Base-by-base conservation (phyloP, 2,888 invertebrate species). In the Plemyria rubiginata region DNA sequence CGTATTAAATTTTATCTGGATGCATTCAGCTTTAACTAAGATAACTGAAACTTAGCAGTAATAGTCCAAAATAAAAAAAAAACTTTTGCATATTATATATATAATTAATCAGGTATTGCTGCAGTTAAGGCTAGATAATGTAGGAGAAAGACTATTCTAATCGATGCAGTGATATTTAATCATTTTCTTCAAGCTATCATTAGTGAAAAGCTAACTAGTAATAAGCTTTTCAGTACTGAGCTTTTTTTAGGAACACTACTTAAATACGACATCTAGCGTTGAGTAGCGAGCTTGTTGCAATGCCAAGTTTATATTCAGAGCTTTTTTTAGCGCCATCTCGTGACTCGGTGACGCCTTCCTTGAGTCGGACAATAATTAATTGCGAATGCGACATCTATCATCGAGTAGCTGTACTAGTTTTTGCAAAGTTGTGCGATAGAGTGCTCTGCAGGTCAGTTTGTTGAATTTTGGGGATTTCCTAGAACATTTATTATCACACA, bases 211-310 rank as follows among this genome's bases (percentile, higher is more conserved):
- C n/a, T n/a, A n/a, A n/a, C n/a, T n/a, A n/a, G n/a, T n/a, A 22
- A 22, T 3, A 22, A 22, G 22, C 22, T 22, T 45, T 45, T 45
- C 15, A 43, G 15, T 43, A 1, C 15, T 6, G 43, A 43, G 15
- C 43, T 15, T 43, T 43, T 43, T 13, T 6, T 15, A 13, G 15
- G 15, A 43, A 43, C 13, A 43, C 15, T 46, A 22, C 4, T 11
- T 12, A 1, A 4, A 60, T 68, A 65, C 70, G 83, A 74, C 86
- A 86, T 82, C 87, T 87, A 64, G 68, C 57, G 67, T 56, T 13
- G 57, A 79, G 62, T 77, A 77, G 29, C 29, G 6, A 4, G 11
- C 36, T 8, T 11, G 11, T 11, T 11, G 11, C 36, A 38, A 38
- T 38, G 8, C 8, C 45, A 45, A 7, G 41, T 29, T 28, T 29